Conservation (phyloP, 2,797 vertebrate genomes). For the Peromyscus nudipes region DNA sequence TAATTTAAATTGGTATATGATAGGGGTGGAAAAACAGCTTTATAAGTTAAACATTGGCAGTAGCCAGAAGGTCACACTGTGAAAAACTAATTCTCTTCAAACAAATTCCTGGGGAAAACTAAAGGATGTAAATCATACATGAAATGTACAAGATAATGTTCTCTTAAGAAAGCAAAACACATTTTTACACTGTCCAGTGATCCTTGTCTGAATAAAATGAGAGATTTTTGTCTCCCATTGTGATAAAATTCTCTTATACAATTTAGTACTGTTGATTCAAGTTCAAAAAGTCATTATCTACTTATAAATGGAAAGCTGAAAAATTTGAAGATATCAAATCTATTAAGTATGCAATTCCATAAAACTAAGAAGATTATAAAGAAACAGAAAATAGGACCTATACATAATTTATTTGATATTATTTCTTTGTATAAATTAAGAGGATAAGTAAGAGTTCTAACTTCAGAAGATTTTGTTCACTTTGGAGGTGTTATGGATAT, state of each 20-base stretch:
- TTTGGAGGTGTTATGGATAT: neutral
- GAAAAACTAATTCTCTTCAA: neutral
- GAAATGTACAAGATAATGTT: neutral
- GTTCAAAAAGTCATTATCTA: neutral
- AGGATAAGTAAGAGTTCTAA: neutral
- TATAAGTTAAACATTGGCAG: neutral
- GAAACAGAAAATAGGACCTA: slow-evolving; percentile 10
- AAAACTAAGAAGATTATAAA: slow-evolving; percentile 9
- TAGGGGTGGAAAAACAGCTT: slow-evolving; percentile 27
- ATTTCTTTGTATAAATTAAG: slow-evolving; percentile 1
- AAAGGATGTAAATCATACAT: neutral
- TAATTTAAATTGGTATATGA: slow-evolving; percentile 41
- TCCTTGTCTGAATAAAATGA: neutral
- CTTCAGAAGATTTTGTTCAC: neutral
- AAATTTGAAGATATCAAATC: neutral
- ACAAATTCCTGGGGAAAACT: slow-evolving; percentile 3
- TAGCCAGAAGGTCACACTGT: neutral
- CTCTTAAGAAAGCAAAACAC: slow-evolving; percentile 14
- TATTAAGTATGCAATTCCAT: neutral
- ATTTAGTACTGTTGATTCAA: neutral
- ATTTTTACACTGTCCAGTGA: neutral
- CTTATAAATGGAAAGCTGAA: neutral
- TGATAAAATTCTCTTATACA: slow-evolving; percentile 10
- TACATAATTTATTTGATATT: slow-evolving; percentile 22
- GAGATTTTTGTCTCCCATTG: neutral